phyloP scores from a whole-genome alignment of 1,140 invertebrate species.

The Goniozus legneri region DNA sequence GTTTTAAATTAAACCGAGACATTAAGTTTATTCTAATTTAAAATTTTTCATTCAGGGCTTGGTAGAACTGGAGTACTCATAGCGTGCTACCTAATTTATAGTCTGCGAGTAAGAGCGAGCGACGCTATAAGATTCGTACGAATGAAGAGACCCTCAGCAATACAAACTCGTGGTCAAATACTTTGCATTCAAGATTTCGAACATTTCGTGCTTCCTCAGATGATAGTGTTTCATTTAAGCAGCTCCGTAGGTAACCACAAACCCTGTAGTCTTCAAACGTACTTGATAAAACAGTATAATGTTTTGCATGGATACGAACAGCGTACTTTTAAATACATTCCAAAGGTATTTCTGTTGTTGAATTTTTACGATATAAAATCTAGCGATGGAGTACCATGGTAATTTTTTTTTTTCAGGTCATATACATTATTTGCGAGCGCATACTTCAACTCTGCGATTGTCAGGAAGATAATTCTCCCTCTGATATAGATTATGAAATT shows the following conservation, averaged over 20 bases:
- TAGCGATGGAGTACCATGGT: not conserved
- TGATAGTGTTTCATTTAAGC: constrained; percentile 67
- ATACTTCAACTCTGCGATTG: constrained; percentile 68
- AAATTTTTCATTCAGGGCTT: constrained; percentile 60
- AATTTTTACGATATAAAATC: not conserved
- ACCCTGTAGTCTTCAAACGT: constrained; percentile 67
- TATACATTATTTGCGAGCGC: constrained; percentile 74
- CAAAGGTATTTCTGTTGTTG: constrained; percentile 65
- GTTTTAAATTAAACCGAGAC: too few relatives aligned
- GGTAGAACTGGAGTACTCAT: constrained; percentile 85
- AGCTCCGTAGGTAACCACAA: constrained; percentile 55
- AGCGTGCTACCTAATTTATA: constrained; percentile 81
- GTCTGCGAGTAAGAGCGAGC: constrained; percentile 69
- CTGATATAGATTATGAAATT: constrained; percentile 41
- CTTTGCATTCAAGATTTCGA: constrained; percentile 79
- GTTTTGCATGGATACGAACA: constrained; percentile 79
- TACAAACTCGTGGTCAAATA: constrained; percentile 81
- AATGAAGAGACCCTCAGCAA: constrained; percentile 70
- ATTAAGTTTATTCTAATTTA: too few relatives aligned
- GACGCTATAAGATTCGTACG: constrained; percentile 82
- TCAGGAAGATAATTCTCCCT: constrained; percentile 51
- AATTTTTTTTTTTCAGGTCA: constrained; percentile 57
- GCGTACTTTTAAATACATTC: constrained; percentile 71
- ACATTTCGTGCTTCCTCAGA: constrained; percentile 75
- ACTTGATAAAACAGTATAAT: constrained; percentile 70